Evolutionary conservation across 2,888 invertebrate species (phyloP).

Genomic region (Drosophila ezoana): DNA sequence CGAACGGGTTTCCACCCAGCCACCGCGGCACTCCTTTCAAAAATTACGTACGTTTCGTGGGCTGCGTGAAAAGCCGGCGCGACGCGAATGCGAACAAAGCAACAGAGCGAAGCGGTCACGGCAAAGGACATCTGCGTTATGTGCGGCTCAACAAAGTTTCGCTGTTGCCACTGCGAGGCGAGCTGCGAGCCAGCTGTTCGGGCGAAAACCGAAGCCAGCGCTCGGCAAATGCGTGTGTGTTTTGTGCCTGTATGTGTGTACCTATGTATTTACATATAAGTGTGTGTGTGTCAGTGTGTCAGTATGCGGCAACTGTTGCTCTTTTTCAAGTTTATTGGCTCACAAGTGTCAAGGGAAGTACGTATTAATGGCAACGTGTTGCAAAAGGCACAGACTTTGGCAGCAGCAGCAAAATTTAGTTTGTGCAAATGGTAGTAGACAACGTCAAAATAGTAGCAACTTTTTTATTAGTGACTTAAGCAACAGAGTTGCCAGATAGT

Average conservation of each 20-base stretch:
- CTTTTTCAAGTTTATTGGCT: conserved; percentile 82
- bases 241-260: not conserved
- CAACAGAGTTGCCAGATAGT: conserved; percentile 46
- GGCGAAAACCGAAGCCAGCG: conserved; percentile 11
- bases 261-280: conserved; percentile 6
- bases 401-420: conserved; percentile 23
- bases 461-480: conserved; percentile 37
- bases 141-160: conserved; percentile 50
- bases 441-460: conserved; percentile 43
- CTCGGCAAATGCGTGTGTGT: conserved; percentile 43
- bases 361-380: conserved; percentile 80
- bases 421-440: conserved; percentile 61
- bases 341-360: conserved; percentile 78
- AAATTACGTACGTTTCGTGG: conserved; percentile 31
- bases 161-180: conserved; percentile 13
- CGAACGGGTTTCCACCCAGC: conserved; percentile 7
- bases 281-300: conserved; percentile 36
- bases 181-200: conserved; percentile 30
- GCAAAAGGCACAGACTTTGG: conserved; percentile 47
- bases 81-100: conserved; percentile 27
- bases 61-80: conserved; percentile 58
- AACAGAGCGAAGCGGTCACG: conserved; percentile 64
- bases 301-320: conserved; percentile 82
- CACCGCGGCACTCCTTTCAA: conserved; percentile 1
- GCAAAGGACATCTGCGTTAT: conserved; percentile 81